These are phyloP conservation scores for Bergia sp. DNA, from an alignment of 92 coral and sea anemone species.

Conservation along the genomic window DNA sequence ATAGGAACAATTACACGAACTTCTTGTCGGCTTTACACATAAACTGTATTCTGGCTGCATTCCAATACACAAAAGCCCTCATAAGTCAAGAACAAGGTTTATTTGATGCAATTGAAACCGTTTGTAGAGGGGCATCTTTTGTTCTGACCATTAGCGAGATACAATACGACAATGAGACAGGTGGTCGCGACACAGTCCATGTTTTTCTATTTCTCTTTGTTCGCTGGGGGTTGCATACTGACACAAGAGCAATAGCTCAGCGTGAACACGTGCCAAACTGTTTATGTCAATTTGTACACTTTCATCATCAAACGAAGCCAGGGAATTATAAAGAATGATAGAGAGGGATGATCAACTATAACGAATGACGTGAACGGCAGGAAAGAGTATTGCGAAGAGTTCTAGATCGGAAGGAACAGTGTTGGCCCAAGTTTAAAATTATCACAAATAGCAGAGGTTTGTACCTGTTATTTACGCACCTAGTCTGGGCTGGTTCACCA, in stretches of 20 bases:
- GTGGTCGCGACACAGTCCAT: not conserved
- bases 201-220: not conserved
- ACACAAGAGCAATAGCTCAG: not conserved
- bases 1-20: not conserved
- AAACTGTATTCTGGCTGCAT: constrained; percentile 19
- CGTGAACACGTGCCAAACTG: constrained; percentile 14
- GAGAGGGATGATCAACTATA: too few species aligned
- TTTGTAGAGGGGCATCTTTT: not conserved
- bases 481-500: too few species aligned
- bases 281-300: not conserved
- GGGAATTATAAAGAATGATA: too few species aligned
- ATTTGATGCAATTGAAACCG: not conserved
- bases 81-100: constrained; percentile 23
- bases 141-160: constrained; percentile 25
- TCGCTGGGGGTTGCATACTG: not conserved
- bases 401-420: too few species aligned
- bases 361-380: too few species aligned
- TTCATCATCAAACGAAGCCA: too few species aligned
- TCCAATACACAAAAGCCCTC: constrained; percentile 25
- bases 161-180: not conserved
- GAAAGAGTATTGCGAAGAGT: too few species aligned
- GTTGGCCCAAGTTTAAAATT: too few species aligned
- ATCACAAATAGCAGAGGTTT: too few species aligned
- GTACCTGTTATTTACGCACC: too few species aligned
- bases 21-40: not conserved